Base-by-base conservation (phyloP, 2,113 vertebrate species). In the Elgaria multicarinata region DNA sequence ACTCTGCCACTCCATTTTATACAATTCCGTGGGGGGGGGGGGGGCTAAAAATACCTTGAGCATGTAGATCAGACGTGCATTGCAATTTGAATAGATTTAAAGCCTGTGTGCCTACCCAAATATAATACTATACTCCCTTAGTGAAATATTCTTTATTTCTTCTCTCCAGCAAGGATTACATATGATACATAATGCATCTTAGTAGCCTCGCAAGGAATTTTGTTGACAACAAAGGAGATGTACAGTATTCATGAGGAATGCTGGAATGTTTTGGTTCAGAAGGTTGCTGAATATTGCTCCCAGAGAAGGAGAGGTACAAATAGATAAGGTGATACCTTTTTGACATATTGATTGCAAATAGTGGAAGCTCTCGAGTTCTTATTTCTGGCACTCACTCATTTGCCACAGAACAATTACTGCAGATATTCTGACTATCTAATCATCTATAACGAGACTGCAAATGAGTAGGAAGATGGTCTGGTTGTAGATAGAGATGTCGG, bases 11-110 rank as follows among this genome's bases (percentile, higher is more conserved):
- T 83, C 42, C 80, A 69, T 83, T 46, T 87, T 50, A 69, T 69
- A 64, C 82, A 72, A 93, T 91, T 93, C 91, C 90, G 4, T 71
- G 28, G n/a, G 36, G 91, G 86, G 2, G 55, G 36, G 91, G 83
- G 72, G 9, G 39, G 28, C 26, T 16, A 1, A 3, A 28, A 31
- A 71, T 93, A 89, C 28, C 72, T 76, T 14, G 75, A 92, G 90
- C 64, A 87, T 3, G 76, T 89, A 92, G 90, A 91, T 90, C 20
- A 88, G 76, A 64, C 42, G 12, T 66, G 16, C 10, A 91, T 89
- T 91, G 80, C 78, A 91, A 20, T 92, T 91, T 93, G 79, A 94
- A 87, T 91, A 93, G 44, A 90, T 92, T 89, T 84, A 91, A 93
- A 91, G 28, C 81, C 84, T 92, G 36, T 28, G 78, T 90, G 94